Percentiles rank a stretch among this genome's conserved stretches.
Conservation (phyloP, 2,113 vertebrate species). For the Danionella cerebrum region DNA sequence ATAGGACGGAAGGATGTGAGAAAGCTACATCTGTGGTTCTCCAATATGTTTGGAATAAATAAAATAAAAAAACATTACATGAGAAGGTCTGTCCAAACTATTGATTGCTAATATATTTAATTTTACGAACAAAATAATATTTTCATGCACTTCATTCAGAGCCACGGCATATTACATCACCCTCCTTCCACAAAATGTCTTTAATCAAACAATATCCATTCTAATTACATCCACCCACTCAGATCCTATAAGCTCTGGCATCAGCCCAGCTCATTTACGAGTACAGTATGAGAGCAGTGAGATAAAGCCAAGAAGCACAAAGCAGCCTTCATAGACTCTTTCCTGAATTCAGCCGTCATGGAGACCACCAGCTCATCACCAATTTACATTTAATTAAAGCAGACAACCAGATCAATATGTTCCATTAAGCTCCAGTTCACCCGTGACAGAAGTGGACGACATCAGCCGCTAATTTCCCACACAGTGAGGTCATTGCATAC, state of each 20-base stretch:
- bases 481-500: neutral
- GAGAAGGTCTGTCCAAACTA: too few relatives aligned
- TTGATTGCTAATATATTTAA: too few relatives aligned
- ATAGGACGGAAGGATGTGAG: too few relatives aligned
- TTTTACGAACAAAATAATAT: too few relatives aligned
- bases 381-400: constrained; percentile 11
- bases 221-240: constrained; percentile 14
- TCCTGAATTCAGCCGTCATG: neutral
- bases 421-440: constrained; percentile 22
- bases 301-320: neutral
- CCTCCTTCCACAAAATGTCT: neutral
- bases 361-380: neutral
- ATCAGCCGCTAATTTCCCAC: constrained; percentile 9
- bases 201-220: constrained; percentile 12
- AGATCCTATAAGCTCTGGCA: neutral
- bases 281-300: neutral
- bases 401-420: constrained; percentile 15
- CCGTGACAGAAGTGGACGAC: neutral
- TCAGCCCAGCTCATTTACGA: neutral
- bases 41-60: too few relatives aligned
- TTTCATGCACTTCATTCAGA: too few relatives aligned
- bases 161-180: neutral
- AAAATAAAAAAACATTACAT: too few relatives aligned
- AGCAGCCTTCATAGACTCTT: neutral
- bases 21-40: too few relatives aligned